These are phyloP conservation scores for Perccottus glenii DNA, from an alignment of 2,113 vertebrate genomes.

Conservation along the genomic window DNA sequence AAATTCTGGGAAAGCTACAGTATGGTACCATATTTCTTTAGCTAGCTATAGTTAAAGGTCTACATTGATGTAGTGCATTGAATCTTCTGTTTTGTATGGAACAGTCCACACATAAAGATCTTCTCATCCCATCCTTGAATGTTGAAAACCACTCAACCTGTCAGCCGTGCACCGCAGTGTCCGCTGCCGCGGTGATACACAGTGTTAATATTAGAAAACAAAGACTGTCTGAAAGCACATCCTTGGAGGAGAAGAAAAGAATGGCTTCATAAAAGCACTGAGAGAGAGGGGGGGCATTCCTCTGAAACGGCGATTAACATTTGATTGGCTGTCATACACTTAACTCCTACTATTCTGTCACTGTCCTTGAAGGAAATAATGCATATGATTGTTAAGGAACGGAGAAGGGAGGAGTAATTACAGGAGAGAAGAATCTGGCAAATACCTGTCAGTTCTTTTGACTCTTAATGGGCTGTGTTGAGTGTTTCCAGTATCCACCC, in stretches of 20 bases:
- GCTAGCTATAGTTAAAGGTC: no score
- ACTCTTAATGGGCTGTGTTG: slow-evolving; percentile 20
- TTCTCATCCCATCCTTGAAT: slow-evolving; percentile 6
- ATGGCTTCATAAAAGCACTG: slow-evolving; percentile 55
- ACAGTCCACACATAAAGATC: neutral
- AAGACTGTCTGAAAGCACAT: slow-evolving; percentile 35
- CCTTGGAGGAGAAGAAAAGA: slow-evolving; percentile 41
- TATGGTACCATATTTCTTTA: no score
- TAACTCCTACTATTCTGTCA: slow-evolving; percentile 47
- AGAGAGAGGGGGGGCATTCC: slow-evolving; percentile 30
- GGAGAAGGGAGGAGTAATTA: slow-evolving; percentile 34
- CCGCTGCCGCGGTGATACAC: slow-evolving; percentile 30
- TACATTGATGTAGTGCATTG: neutral
- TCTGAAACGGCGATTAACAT: slow-evolving; percentile 61
- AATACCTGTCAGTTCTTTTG: slow-evolving; percentile 47
- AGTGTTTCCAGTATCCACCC: slow-evolving; percentile 5
- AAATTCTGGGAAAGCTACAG: no score
- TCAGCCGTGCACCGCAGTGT: slow-evolving; percentile 32
- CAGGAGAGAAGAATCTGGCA: slow-evolving; percentile 19
- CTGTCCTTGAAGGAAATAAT: slow-evolving; percentile 39
- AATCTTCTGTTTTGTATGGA: neutral
- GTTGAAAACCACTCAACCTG: slow-evolving; percentile 48
- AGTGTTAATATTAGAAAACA: slow-evolving; percentile 46
- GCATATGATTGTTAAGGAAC: slow-evolving; percentile 40
- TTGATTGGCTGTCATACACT: slow-evolving; percentile 65